These are phyloP conservation scores for Brachypalpus laphriformis DNA, from an alignment of 2,888 invertebrate species.

Conservation along the genomic window DNA sequence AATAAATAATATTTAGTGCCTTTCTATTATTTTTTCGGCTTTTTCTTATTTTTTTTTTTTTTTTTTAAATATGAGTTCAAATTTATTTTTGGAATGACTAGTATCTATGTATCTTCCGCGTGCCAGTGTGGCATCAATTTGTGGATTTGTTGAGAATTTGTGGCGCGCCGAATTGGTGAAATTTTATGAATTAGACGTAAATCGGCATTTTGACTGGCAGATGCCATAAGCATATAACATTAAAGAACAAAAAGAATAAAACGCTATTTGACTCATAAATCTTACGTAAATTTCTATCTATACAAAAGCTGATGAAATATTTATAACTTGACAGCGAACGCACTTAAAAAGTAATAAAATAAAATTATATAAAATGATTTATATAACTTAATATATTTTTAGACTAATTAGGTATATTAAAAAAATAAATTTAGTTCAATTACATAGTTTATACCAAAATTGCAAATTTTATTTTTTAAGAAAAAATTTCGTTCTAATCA, in stretches of 20 bases:
- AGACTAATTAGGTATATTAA: no score
- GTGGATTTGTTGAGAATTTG: constrained; percentile 11
- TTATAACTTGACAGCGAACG: no score
- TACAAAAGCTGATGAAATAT: no score
- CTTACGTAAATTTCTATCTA: not conserved
- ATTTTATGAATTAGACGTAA: constrained; percentile 18
- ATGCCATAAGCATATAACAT: not conserved
- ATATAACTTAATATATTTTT: not conserved
- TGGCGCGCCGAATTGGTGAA: not conserved
- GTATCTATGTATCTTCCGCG: constrained; percentile 30
- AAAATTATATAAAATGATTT: not conserved
- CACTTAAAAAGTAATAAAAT: no score
- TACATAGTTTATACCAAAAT: constrained; percentile 60
- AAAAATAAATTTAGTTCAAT: constrained; percentile 53
- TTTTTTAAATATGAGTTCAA: constrained; percentile 35
- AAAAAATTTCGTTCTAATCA: constrained; percentile 43
- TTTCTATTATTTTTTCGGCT: constrained; percentile 38
- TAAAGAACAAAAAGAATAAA: not conserved
- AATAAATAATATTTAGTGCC: constrained; percentile 52
- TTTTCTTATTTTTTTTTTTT: not conserved
- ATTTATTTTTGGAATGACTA: constrained; percentile 58
- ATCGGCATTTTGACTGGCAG: not conserved
- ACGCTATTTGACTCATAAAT: not conserved
- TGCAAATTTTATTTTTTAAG: constrained; percentile 13
- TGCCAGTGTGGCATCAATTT: constrained; percentile 17